A percentile compares a stretch with the other conserved stretches of the same genome.
These are phyloP conservation scores for Chloroceryle aenea DNA, from an alignment of 2,113 vertebrate genomes.

Conservation along the genomic window DNA sequence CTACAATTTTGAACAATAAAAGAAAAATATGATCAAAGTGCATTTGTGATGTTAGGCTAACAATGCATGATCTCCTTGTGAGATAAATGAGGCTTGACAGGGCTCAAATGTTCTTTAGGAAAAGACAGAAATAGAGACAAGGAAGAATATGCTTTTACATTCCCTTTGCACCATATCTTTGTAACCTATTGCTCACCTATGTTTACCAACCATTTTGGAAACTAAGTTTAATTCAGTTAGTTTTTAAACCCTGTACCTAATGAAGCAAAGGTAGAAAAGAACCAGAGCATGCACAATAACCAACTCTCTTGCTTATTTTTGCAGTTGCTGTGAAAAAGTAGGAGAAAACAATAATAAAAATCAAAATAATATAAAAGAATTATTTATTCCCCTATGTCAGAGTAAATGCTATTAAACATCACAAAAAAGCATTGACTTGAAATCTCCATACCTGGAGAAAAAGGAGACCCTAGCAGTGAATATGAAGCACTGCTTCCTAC, in stretches of 20 bases:
- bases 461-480: background rate
- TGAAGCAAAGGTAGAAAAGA: background rate
- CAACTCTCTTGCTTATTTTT: background rate
- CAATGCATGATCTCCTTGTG: no score
- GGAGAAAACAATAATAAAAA: background rate
- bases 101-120: background rate
- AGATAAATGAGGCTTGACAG: background rate
- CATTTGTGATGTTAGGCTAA: background rate
- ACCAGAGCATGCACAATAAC: background rate
- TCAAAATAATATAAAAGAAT: fast-evolving
- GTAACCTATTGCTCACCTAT: background rate
- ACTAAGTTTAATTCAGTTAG: background rate
- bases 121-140: background rate
- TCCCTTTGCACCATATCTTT: background rate
- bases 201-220: background rate
- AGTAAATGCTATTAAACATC: background rate
- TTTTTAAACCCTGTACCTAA: background rate
- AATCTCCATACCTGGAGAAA: background rate
- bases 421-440: background rate
- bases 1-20: background rate
- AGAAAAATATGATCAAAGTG: background rate
- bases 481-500: background rate
- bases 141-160: background rate
- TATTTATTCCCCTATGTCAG: background rate
- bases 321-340: background rate